A percentile compares a stretch with the other conserved stretches of the same genome.
Conservation (phyloP, 2,113 vertebrate genomes). For the Colistium nudipinnis region DNA sequence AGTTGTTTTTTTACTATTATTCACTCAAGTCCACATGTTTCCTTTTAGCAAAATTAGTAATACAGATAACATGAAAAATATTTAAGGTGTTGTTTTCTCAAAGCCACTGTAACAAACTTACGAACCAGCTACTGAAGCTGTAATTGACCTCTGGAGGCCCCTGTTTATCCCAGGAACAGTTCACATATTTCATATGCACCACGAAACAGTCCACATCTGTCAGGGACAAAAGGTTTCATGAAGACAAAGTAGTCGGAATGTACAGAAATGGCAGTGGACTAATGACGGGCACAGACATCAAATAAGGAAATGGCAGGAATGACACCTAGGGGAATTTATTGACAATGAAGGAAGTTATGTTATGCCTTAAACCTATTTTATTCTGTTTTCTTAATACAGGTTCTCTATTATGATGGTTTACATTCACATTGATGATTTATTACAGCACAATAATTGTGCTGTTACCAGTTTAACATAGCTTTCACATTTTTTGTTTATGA, state of each 20-base stretch:
- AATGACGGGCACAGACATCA: neutral
- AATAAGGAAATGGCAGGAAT: conserved; percentile 15
- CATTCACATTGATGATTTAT: neutral
- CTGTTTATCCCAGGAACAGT: conserved; percentile 52
- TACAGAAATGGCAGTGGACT: neutral
- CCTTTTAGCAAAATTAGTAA: neutral
- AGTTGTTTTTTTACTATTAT: too few species aligned
- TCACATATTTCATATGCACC: conserved; percentile 46
- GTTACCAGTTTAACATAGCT: too few species aligned
- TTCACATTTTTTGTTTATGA: too few species aligned
- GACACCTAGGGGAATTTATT: conserved; percentile 38
- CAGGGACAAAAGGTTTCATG: conserved; percentile 15
- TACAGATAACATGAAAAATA: neutral
- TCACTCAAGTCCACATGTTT: neutral
- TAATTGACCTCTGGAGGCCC: conserved; percentile 47
- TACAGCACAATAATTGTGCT: neutral
- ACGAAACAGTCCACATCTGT: conserved; percentile 62
- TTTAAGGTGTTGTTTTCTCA: neutral
- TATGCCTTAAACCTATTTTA: fast-evolving
- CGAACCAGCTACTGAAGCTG: conserved; percentile 57
- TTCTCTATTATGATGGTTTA: neutral
- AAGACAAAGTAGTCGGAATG: neutral
- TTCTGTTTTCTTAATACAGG: neutral
- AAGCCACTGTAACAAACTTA: neutral
- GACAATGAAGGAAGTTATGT: neutral